Evolutionary conservation across 2,113 vertebrate species (phyloP), one percentile per base, ranked within the genome.

Genomic region (Spilogale gracilis): DNA sequence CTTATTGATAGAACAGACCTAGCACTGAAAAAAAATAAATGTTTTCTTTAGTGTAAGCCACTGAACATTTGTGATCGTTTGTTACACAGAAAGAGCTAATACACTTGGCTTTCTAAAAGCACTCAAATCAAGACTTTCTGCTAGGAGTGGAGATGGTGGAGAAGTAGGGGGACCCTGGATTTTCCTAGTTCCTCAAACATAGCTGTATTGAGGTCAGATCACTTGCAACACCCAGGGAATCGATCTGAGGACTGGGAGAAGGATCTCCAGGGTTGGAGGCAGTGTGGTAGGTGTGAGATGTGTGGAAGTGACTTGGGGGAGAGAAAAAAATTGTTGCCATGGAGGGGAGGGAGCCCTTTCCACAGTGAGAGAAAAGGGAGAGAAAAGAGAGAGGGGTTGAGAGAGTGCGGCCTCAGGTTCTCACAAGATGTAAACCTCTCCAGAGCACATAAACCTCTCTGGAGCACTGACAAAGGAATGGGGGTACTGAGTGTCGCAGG

Each of bases 1-100:
- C 6, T 94, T 91, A 18, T n/a, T n/a, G 60, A 9, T 17, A 78
- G 67, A 87, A 16, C 54, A 95, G 73, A 61, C 50, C 14, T 5
- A 73, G 10, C 27, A 81, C 25, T 67, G 79, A 84, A 85, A 82
- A 81, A 86, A 86, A 86, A 60, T 56, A 61, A 61, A n/a, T 63
- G 3, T 73, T 80, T 60, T 27, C 2, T 92, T 92, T 94, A 78
- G 67, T 56, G 13, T 76, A 93, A 93, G 30, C n/a, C 30, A 80
- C 43, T 38, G 58, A 89, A n/a, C 60, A 11, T 45, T 86, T 92
- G 27, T 50, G 14, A 61, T 85, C 38, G 5, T 93, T 43, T 92
- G 23, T 56, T 88, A 27, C 50, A 30, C 20, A 87, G 63, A 84
- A 86, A 90, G 30, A 86, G 60, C 79, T 85, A 54, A 69, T n/a